Evolutionary conservation across 2,113 vertebrate genomes (phyloP), one percentile per base, ranked within the genome.

Genomic region (Cyphomyrus plagiostoma): DNA sequence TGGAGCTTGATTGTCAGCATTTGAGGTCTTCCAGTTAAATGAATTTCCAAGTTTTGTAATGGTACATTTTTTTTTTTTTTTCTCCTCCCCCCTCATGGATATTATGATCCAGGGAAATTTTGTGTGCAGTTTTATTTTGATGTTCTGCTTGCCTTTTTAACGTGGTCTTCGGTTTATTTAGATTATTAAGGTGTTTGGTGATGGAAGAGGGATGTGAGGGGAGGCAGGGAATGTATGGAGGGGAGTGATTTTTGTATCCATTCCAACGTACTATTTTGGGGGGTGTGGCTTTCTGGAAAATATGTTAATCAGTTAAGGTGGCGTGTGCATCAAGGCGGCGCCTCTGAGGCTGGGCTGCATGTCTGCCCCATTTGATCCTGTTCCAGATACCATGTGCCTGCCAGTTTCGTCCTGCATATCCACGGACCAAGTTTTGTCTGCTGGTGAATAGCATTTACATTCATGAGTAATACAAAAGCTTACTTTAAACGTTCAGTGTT

Each of bases 261-360:
- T 80, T 39, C 62, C 62, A 26, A 70, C n/a, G 10, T 80, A 3
- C 35, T 80, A 80, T 39, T 80, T 80, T 80, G 74, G 15, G 74
- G 70, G 74, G 74, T 80, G 74, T 80, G 74, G 74, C 35, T 80
- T 80, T 80, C 74, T 80, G 74, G 74, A 17, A 35, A 35, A 80
- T 80, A 80, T 80, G 74, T 80, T 80, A 80, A 80, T 80, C 26
- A 70, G 62, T 70, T 80, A 42, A 80, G 74, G 74, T 80, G 74
- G 30, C 35, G 13, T 17, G 30, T 80, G 74, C 35, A 42, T 42
- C 5, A 42, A 80, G 74, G 13, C 6, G 35, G 74, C 1, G 74
- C 6, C 35, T 80, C 74, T 80, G 35, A 42, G 35, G 62, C 62
- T 42, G 35, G 35, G 35, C 74, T 19, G 35, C 62, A 70, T 70